Evolutionary conservation across 37 sponge, comb jelly and placozoan species (phyloP).

Genomic region (Chondrilla cf. caribensis): DNA sequence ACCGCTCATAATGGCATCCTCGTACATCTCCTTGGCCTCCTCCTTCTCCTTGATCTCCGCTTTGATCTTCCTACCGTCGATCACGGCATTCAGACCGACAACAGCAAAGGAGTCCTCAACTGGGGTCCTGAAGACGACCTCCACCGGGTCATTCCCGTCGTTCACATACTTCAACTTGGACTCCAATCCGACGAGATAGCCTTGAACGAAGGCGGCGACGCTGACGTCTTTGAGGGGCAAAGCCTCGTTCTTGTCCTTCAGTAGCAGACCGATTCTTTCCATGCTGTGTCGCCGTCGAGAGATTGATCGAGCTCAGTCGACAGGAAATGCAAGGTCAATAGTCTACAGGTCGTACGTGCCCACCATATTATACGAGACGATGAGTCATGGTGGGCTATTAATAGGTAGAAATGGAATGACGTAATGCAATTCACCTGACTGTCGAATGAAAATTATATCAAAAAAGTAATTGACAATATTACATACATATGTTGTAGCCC

Average conservation of each 20-base stretch:
- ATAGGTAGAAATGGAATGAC: no score
- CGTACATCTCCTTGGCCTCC: constrained; percentile 51
- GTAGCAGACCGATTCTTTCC: constrained; percentile 13
- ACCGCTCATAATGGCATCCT: constrained; percentile 65
- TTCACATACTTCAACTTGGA: constrained; percentile 44
- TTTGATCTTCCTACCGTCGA: constrained; percentile 50
- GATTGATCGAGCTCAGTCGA: no score
- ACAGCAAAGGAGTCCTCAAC: constrained; percentile 57
- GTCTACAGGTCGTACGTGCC: no score
- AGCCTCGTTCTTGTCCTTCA: neutral
- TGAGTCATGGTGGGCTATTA: no score
- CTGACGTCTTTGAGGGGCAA: constrained; percentile 32
- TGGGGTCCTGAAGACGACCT: constrained; percentile 49
- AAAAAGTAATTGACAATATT: no score
- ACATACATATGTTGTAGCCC: no score
- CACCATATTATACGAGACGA: no score
- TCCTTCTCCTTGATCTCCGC: constrained; percentile 64
- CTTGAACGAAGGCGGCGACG: constrained; percentile 31
- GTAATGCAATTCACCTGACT: no score
- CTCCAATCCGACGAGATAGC: constrained; percentile 31
- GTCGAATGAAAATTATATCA: no score
- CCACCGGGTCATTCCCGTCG: constrained; percentile 40
- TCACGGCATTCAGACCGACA: constrained; percentile 45
- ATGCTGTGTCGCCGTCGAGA: no score
- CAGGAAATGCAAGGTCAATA: no score